Evolutionary conservation across 2,888 invertebrate genomes (phyloP), one percentile per base, ranked within the genome.

Genomic region (Hoplodrina blanda): DNA sequence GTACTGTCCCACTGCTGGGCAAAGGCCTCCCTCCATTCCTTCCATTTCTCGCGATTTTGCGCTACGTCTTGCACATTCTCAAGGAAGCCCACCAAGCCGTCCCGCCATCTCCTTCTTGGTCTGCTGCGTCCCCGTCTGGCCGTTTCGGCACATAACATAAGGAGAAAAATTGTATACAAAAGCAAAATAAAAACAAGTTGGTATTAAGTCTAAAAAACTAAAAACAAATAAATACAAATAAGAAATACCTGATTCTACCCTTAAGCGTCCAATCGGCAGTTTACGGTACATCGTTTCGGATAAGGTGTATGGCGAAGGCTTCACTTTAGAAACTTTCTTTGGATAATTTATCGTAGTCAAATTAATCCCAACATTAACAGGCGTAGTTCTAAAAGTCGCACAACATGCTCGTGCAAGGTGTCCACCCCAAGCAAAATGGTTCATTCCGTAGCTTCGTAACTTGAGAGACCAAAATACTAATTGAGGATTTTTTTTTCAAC

Each of bases 381-480:
- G 93, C 0, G 94, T 92, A 10, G 93, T 90, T 80, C 86, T 93
- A 73, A 91, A 94, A 49, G 86, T 56, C 2, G 87, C 89, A 78
- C 84, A 87, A 73, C 90, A 92, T 17, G 86, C 87, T 30, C 85
- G 88, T 10, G 87, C 84, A 15, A 94, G 77, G 68, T 78, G 63
- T 20, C 94, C 94, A 54, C 93, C 94, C 73, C 86, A 87, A 20
- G 92, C 90, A 46, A 94, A 79, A 76, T 91, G 86, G 86, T 94
- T 94, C 95, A 95, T 83, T 68, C 63, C 25, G 46, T 37, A 55
- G n/a, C 2, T 55, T 57, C 2, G 11, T 44, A 54, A 37, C 17
- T 25, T 41, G 2, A 25, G 13, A 67, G 41, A 52, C n/a, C 6
- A 41, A 52, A 41, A 17, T n/a, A 25, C 37, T 13, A 7, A 50